Base-by-base conservation (phyloP, 2,888 invertebrate species). In the Hoplodrina blanda region DNA sequence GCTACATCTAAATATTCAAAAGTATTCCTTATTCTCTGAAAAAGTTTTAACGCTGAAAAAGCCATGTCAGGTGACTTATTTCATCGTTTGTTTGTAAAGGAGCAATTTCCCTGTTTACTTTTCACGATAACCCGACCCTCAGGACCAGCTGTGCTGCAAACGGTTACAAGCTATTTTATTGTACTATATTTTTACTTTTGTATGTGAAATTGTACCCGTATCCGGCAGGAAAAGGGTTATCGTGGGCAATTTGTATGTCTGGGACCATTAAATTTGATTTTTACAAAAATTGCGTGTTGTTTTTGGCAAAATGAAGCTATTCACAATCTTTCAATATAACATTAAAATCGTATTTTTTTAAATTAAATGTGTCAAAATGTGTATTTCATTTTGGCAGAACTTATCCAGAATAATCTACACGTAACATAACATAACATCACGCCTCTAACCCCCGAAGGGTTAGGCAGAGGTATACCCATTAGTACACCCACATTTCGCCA, bases 71-170 rank as follows among this genome's bases (percentile, higher is more conserved):
- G 68, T 17, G 69, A 75, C 25, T 62, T 80, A 76, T 80, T 68
- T 13, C 49, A 53, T 11, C 33, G 19, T 68, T 80, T 68, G 52
- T 76, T 76, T 76, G 52, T 20, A 62, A 25, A 68, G 69, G 49
- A 60, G 55, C 68, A 53, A 55, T 76, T 59, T 44, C 17, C 46
- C 33, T 64, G 63, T 77, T 64, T 77, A 67, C 68, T 67, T 63
- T 61, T 6, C 30, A 30, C 54, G 61, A 71, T 66, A 66, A 55
- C 69, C 56, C 62, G 25, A 37, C 73, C 70, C 73, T 63, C 57
- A 63, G 56, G 55, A 66, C 44, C 82, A 79, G 78, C 78, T 79
- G 79, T 41, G 78, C 25, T 63, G 17, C 49, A 49, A 67, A 63
- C 65, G 78, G 66, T 62, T 62, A 44, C 64, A 56, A 50, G 62